Conservation (phyloP, 2,797 vertebrate species). For the Spea hammondii region DNA sequence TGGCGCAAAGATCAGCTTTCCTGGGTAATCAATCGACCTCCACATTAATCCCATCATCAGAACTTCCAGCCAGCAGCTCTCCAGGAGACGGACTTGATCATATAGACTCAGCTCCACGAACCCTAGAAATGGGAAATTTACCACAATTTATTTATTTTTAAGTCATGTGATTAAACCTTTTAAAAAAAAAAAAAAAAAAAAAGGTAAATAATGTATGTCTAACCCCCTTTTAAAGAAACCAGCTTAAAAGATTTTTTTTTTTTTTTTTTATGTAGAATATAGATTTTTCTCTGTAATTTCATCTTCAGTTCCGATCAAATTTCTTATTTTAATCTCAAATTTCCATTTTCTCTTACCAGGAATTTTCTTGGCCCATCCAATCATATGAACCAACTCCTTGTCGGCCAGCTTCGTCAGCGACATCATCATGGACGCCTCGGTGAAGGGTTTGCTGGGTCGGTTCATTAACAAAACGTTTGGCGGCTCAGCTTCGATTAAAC, state of each 20-base stretch:
- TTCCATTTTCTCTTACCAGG: slow-evolving; percentile 75
- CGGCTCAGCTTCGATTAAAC: slow-evolving; percentile 88
- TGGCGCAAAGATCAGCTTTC: slow-evolving; percentile 92
- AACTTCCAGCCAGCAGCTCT: slow-evolving; percentile 96
- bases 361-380: slow-evolving; percentile 97
- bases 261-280: no score
- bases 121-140: slow-evolving; percentile 65
- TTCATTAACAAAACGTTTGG: slow-evolving; percentile 85
- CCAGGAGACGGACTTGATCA: slow-evolving; percentile 90
- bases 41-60: slow-evolving; percentile 96
- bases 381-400: slow-evolving; percentile 95
- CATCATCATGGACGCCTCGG: slow-evolving; percentile 95
- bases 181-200: no score
- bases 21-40: slow-evolving; percentile 92
- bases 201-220: no score
- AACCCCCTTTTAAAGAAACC: no score
- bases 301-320: no score
- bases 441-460: slow-evolving; percentile 85
- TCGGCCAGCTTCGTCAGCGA: slow-evolving; percentile 94
- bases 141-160: no score
- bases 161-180: no score
- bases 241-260: no score
- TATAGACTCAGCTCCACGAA: slow-evolving; percentile 86
- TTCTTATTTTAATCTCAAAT: neutral
- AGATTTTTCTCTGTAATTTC: no score